phyloP scores from a whole-genome alignment of 2,888 invertebrate species.

The Hemithea aestivaria region DNA sequence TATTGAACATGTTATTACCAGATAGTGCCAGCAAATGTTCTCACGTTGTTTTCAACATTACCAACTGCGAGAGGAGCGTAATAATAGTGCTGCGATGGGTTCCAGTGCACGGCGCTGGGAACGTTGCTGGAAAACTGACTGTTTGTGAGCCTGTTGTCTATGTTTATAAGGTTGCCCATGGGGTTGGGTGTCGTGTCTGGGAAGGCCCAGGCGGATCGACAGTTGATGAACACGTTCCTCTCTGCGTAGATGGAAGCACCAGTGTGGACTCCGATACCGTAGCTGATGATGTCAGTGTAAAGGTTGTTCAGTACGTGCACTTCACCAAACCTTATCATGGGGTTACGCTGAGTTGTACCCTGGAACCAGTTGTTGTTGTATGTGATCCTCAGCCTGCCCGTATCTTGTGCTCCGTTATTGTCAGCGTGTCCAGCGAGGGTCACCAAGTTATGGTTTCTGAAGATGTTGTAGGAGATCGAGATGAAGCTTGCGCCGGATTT shows the following conservation, averaged over 20 bases:
- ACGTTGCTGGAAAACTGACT: slow-evolving; percentile 6
- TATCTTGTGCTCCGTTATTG: slow-evolving; percentile 6
- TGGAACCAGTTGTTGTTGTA: slow-evolving; percentile 20
- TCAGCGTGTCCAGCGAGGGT: slow-evolving; percentile 16
- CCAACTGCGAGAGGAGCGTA: slow-evolving; percentile 3
- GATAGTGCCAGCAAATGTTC: slow-evolving; percentile 1
- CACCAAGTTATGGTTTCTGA: slow-evolving; percentile 19
- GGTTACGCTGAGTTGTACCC: slow-evolving; percentile 11
- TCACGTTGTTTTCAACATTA: slow-evolving; percentile 6
- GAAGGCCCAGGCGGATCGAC: slow-evolving; percentile 10
- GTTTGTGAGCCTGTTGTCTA: slow-evolving; percentile 10
- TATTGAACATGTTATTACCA: background rate
- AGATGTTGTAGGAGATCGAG: slow-evolving; percentile 19
- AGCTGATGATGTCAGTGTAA: slow-evolving; percentile 11
- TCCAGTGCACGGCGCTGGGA: slow-evolving; percentile 2
- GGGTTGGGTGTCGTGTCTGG: slow-evolving; percentile 4
- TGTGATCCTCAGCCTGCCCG: slow-evolving; percentile 13
- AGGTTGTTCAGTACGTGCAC: slow-evolving; percentile 17
- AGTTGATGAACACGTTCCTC: slow-evolving; percentile 13
- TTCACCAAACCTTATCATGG: slow-evolving; percentile 14
- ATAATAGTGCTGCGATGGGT: slow-evolving; percentile 9
- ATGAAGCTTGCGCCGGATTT: slow-evolving; percentile 9
- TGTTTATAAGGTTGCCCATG: slow-evolving; percentile 2
- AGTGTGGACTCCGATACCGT: slow-evolving; percentile 10
- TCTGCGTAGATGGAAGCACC: slow-evolving; percentile 10